Percentiles rank a stretch among this genome's conserved stretches.
Conservation (phyloP, 2,888 invertebrate species). For the Baronia brevicornis region DNA sequence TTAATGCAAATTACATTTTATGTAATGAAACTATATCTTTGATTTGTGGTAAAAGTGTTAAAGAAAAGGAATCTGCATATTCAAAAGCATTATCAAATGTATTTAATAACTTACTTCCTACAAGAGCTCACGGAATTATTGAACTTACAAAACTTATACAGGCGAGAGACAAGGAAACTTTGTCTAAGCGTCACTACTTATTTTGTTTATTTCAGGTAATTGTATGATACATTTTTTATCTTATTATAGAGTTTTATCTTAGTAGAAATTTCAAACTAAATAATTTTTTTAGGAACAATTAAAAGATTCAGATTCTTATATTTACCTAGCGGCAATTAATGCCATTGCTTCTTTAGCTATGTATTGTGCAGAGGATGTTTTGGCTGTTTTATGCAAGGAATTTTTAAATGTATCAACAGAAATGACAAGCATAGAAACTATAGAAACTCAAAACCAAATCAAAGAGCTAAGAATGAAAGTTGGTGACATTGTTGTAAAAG, state of each 20-base stretch:
- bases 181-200: conserved; percentile 79
- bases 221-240: too few species aligned
- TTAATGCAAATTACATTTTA: conserved; percentile 39
- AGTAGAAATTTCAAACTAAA: conserved; percentile 3
- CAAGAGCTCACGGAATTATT: conserved; percentile 87
- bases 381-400: conserved; percentile 81
- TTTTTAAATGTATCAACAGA: conserved; percentile 62
- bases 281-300: conserved; percentile 78
- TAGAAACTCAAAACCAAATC: conserved; percentile 51
- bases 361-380: conserved; percentile 79
- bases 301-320: conserved; percentile 85
- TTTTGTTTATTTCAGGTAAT: conserved; percentile 83
- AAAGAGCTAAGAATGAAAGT: conserved; percentile 83
- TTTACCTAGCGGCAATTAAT: conserved; percentile 86
- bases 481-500: conserved; percentile 86
- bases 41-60: conserved; percentile 31
- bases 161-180: conserved; percentile 76
- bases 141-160: conserved; percentile 83
- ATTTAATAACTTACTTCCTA: conserved; percentile 83
- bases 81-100: conserved; percentile 80
- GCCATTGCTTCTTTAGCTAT: conserved; percentile 82
- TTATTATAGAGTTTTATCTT: conserved; percentile 21
- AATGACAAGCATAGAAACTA: conserved; percentile 30
- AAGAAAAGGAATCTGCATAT: conserved; percentile 52
- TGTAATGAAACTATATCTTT: conserved; percentile 50